These are phyloP conservation scores for Mycalesis mineus DNA, from an alignment of 2,888 invertebrate genomes.

Conservation along the genomic window DNA sequence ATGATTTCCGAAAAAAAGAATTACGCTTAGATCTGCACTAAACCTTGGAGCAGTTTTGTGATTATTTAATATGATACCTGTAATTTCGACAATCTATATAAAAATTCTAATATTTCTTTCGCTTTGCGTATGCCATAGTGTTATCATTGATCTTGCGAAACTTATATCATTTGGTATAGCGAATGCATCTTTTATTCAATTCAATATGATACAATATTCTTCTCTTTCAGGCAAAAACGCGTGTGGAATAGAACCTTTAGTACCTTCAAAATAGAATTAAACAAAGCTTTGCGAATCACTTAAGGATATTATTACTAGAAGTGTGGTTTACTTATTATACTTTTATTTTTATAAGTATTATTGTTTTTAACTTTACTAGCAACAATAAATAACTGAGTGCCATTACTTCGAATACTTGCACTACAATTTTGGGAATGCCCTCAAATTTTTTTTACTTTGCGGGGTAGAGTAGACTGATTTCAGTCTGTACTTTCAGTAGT, in stretches of 20 bases:
- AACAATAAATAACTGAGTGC: too few relatives aligned
- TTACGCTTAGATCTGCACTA: not conserved
- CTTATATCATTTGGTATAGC: constrained; percentile 16
- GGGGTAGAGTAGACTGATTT: too few relatives aligned
- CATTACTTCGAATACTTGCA: too few relatives aligned
- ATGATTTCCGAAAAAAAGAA: too few relatives aligned
- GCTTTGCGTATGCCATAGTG: constrained; percentile 31
- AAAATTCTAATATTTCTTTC: not conserved
- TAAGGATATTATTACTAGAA: too few relatives aligned
- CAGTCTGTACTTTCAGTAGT: too few relatives aligned
- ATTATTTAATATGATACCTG: not conserved
- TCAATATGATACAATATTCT: constrained; percentile 14
- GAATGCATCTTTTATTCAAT: constrained; percentile 22
- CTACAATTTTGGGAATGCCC: too few relatives aligned
- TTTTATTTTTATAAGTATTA: too few relatives aligned
- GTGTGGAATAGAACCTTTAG: too few relatives aligned
- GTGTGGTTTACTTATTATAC: too few relatives aligned
- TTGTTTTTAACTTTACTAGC: too few relatives aligned
- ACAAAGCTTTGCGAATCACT: constrained; percentile 20
- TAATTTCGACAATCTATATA: not conserved
- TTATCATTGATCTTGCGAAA: constrained; percentile 28
- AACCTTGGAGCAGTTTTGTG: not conserved
- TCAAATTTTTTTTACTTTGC: too few relatives aligned
- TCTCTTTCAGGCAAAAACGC: constrained; percentile 23
- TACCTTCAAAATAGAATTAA: constrained; percentile 23